These are phyloP conservation scores for Epinephelus awoara DNA, from an alignment of 2,797 vertebrate species.

Conservation along the genomic window DNA sequence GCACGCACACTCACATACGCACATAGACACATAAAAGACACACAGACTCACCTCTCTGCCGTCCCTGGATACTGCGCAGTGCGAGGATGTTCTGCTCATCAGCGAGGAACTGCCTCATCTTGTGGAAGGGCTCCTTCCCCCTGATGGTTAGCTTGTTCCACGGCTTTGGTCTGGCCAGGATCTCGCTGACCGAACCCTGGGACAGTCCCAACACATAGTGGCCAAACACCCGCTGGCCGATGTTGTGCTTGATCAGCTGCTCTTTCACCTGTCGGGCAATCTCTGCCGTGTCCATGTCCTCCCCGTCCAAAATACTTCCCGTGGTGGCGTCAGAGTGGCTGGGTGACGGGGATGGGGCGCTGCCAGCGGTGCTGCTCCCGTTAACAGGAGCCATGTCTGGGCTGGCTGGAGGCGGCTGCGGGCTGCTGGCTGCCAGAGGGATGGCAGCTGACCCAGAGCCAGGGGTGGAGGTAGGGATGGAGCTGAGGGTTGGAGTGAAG, in stretches of 20 bases:
- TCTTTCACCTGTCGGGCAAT: slow-evolving; percentile 98
- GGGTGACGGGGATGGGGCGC: slow-evolving; percentile 93
- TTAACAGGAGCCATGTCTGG: slow-evolving; percentile 87
- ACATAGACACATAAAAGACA: slow-evolving; percentile 37
- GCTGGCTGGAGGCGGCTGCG: slow-evolving; percentile 86
- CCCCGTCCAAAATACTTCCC: slow-evolving; percentile 91
- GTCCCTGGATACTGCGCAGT: slow-evolving; percentile 96
- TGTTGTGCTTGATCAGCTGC: slow-evolving; percentile 99
- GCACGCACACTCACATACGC: slow-evolving; percentile 36
- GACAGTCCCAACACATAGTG: slow-evolving; percentile 98
- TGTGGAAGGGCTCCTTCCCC: slow-evolving; percentile 98
- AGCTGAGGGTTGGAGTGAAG: slow-evolving; percentile 94
- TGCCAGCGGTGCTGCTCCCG: slow-evolving; percentile 85
- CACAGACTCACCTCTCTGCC: slow-evolving; percentile 92
- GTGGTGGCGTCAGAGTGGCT: slow-evolving; percentile 94
- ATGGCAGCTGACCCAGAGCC: slow-evolving; percentile 86
- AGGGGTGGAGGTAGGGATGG: slow-evolving; percentile 93
- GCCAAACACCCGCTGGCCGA: slow-evolving; percentile 97
- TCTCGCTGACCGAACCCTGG: slow-evolving; percentile 97
- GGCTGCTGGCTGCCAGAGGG: slow-evolving; percentile 89
- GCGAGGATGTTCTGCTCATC: slow-evolving; percentile 98
- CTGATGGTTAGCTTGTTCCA: slow-evolving; percentile 98
- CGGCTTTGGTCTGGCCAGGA: slow-evolving; percentile 96
- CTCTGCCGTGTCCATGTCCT: slow-evolving; percentile 97
- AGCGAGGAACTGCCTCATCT: slow-evolving; percentile 98